Conservation (phyloP, 2,797 vertebrate genomes). For the Oryzias dopingdopingensis region DNA sequence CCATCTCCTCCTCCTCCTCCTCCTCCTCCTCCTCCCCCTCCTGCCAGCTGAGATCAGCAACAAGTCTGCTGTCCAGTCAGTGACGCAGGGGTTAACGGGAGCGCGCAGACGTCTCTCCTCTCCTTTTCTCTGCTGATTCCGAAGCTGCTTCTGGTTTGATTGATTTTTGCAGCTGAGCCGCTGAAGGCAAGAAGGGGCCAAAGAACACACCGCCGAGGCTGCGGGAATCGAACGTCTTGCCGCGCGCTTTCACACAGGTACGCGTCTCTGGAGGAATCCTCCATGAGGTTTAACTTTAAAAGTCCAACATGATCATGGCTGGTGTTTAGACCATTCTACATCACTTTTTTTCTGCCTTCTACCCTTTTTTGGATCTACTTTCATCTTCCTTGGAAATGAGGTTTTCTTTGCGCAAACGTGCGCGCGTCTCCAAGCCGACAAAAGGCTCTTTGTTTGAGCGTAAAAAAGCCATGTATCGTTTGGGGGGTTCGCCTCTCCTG, state of each 20-base stretch:
- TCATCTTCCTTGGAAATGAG: too few relatives aligned
- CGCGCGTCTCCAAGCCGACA: not conserved
- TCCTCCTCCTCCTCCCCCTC: too few relatives aligned
- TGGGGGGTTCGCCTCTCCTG: slow-evolving; percentile 38
- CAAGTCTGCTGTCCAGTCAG: slow-evolving; percentile 8
- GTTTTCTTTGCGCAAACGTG: not conserved
- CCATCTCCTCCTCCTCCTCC: too few relatives aligned
- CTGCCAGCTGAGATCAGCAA: slow-evolving; percentile 14
- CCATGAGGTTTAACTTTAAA: slow-evolving; percentile 3
- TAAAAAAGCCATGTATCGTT: slow-evolving; percentile 8
- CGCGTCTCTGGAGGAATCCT: not conserved
- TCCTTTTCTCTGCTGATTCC: slow-evolving; percentile 47
- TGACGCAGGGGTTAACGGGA: slow-evolving; percentile 68
- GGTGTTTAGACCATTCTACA: too few relatives aligned
- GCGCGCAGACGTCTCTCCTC: slow-evolving; percentile 43
- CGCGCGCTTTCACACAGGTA: slow-evolving; percentile 51
- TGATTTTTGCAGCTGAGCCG: slow-evolving; percentile 22
- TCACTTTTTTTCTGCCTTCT: too few relatives aligned
- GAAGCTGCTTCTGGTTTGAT: not conserved
- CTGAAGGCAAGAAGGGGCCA: slow-evolving; percentile 27
- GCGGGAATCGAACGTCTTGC: slow-evolving; percentile 3
- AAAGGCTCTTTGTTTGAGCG: not conserved
- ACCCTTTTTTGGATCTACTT: too few relatives aligned
- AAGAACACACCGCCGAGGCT: not conserved
- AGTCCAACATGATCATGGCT: too few relatives aligned